These are phyloP conservation scores for Clunio marinus DNA, from an alignment of 2,888 invertebrate genomes.

Conservation along the genomic window DNA sequence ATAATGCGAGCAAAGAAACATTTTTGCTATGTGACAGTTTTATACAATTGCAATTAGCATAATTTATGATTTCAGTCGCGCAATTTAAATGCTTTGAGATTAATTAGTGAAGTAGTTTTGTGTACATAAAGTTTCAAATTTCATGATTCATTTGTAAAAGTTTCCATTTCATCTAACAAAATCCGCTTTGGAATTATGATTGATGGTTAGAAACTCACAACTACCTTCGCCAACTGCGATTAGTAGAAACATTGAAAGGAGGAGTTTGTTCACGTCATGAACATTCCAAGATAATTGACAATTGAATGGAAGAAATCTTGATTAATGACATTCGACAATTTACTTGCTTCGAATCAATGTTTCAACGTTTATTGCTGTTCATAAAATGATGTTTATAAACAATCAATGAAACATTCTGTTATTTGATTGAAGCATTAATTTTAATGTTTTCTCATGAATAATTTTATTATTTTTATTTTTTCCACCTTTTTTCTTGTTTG, in stretches of 20 bases:
- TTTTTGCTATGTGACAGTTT: background rate
- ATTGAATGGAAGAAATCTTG: slow-evolving; percentile 13
- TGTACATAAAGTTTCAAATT: too few relatives aligned
- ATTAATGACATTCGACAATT: slow-evolving; percentile 9
- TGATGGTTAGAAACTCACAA: background rate
- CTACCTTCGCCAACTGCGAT: background rate
- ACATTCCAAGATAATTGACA: background rate
- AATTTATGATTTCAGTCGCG: background rate
- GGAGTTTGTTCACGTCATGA: background rate
- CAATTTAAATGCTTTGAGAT: too few relatives aligned
- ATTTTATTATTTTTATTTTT: too few relatives aligned
- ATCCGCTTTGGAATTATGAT: background rate
- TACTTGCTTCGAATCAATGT: background rate
- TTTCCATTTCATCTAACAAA: background rate
- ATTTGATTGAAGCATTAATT: too few relatives aligned
- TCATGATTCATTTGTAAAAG: background rate
- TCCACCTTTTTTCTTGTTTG: too few relatives aligned
- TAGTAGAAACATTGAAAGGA: background rate
- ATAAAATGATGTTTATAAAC: too few relatives aligned
- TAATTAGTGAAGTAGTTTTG: too few relatives aligned
- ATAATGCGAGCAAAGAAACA: background rate
- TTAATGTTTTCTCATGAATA: too few relatives aligned
- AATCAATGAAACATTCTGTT: too few relatives aligned
- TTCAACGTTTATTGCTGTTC: background rate
- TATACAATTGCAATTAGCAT: slow-evolving; percentile 10